Percentiles rank a stretch among this genome's conserved stretches.
These are phyloP conservation scores for Hestina assimilis DNA, from an alignment of 1,140 invertebrate genomes.

Conservation along the genomic window DNA sequence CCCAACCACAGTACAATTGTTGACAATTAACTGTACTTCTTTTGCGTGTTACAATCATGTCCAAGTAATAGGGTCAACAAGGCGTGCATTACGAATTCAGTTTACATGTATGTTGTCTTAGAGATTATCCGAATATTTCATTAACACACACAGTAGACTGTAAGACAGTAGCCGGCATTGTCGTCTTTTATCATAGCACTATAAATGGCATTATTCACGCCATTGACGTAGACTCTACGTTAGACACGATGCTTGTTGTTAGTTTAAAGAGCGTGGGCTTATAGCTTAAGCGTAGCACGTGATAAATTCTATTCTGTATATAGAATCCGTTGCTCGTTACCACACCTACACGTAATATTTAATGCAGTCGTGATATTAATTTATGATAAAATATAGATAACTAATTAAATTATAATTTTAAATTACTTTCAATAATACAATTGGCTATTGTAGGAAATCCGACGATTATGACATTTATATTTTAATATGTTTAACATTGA, in stretches of 20 bases:
- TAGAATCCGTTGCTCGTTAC: slow-evolving; percentile 35
- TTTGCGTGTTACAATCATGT: slow-evolving; percentile 61
- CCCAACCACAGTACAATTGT: slow-evolving; percentile 62
- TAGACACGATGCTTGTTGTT: slow-evolving; percentile 46
- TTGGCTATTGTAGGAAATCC: too few species aligned
- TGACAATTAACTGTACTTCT: slow-evolving; percentile 71
- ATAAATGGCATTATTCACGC: slow-evolving; percentile 43
- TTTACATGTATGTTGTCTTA: background rate
- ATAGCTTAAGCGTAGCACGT: slow-evolving; percentile 40
- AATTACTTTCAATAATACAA: background rate
- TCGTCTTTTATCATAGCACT: slow-evolving; percentile 26
- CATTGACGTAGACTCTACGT: slow-evolving; percentile 47
- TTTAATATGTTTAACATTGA: too few species aligned
- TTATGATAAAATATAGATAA: background rate
- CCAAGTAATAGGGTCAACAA: slow-evolving; percentile 63
- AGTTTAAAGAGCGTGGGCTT: slow-evolving; percentile 48
- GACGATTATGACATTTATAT: too few species aligned
- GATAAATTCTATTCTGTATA: slow-evolving; percentile 36
- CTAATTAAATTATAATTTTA: background rate
- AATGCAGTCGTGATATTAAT: background rate
- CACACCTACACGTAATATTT: slow-evolving; percentile 25
- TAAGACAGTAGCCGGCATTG: background rate
- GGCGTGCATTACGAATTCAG: slow-evolving; percentile 14
- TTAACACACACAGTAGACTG: background rate
- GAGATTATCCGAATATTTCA: slow-evolving; percentile 2